Evolutionary conservation across 2,797 vertebrate genomes (phyloP).

Genomic region (Paramormyrops hopkinsi): DNA sequence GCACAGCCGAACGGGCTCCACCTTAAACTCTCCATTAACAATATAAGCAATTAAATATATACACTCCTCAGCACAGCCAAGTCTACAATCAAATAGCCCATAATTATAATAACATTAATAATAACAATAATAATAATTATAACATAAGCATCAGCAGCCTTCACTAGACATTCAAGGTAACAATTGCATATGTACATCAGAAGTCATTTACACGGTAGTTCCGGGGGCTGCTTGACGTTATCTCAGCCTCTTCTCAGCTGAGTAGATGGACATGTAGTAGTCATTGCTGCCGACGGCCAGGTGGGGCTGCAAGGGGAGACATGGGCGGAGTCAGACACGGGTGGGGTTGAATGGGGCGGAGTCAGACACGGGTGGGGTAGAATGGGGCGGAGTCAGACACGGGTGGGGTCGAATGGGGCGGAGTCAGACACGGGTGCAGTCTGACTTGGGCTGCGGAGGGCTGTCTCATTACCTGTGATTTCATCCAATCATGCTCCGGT

Average conservation of each 20-base stretch:
- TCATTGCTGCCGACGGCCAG: constrained; percentile 96
- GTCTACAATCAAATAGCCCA: constrained; percentile 66
- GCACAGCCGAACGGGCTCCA: constrained; percentile 16
- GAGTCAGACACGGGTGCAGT: neutral
- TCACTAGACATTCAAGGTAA: constrained; percentile 76
- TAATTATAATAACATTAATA: constrained; percentile 54
- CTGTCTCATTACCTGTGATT: neutral
- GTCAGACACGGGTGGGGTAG: neutral
- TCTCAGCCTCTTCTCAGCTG: constrained; percentile 92
- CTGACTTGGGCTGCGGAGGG: neutral
- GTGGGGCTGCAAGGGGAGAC: constrained; percentile 69
- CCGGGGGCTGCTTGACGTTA: constrained; percentile 61
- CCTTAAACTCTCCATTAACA: constrained; percentile 45
- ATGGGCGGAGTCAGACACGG: neutral
- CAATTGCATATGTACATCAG: constrained; percentile 77
- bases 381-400: neutral
- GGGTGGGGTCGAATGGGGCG: neutral
- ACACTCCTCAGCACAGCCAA: constrained; percentile 64
- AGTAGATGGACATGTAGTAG: constrained; percentile 99
- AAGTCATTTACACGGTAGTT: constrained; percentile 58
- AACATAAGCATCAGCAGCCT: constrained; percentile 72
- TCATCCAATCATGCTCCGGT: neutral
- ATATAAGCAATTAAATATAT: constrained; percentile 63
- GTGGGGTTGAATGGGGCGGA: neutral
- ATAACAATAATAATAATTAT: constrained; percentile 49